These are phyloP conservation scores for Mohoua ochrocephala DNA, from an alignment of 2,113 vertebrate species.

Conservation along the genomic window DNA sequence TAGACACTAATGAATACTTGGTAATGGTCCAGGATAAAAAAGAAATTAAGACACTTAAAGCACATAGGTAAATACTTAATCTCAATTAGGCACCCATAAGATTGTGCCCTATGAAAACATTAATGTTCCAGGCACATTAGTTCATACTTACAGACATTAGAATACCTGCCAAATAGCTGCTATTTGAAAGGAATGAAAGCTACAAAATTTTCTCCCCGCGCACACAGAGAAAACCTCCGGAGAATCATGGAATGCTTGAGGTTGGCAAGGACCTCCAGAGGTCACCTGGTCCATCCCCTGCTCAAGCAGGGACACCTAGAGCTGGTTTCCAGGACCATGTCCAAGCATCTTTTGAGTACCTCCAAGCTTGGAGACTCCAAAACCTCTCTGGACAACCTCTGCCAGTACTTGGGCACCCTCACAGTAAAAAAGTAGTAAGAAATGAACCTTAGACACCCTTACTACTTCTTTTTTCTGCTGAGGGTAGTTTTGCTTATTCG, in stretches of 20 bases:
- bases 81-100: neutral
- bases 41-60: neutral
- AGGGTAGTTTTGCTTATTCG: neutral
- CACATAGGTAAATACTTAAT: neutral
- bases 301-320: neutral
- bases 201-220: accelerated
- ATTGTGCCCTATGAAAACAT: neutral
- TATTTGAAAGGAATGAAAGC: neutral
- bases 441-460: neutral
- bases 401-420: neutral
- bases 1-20: neutral
- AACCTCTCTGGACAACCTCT: neutral
- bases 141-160: neutral
- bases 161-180: neutral
- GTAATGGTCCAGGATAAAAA: neutral
- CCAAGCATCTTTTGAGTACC: neutral
- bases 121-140: neutral
- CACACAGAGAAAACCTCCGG: neutral
- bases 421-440: neutral
- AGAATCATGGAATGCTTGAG: neutral
- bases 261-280: neutral
- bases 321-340: neutral
- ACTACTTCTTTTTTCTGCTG: neutral
- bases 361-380: neutral
- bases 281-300: neutral